These are phyloP conservation scores for Desoria tigrina DNA, from an alignment of 2,888 invertebrate genomes.

Conservation along the genomic window DNA sequence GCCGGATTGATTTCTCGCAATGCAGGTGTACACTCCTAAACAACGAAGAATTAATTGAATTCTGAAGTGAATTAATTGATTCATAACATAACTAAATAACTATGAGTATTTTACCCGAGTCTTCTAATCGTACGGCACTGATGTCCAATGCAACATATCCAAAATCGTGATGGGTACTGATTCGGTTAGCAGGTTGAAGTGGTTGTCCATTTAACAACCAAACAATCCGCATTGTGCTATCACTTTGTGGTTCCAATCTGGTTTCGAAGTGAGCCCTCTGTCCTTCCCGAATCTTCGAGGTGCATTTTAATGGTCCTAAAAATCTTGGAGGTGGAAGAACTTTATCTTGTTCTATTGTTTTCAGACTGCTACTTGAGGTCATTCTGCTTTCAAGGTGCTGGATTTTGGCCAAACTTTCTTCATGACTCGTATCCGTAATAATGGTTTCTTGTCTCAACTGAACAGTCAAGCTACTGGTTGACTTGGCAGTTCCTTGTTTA, in stretches of 20 bases:
- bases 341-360: conserved; percentile 31
- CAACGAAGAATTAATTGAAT: no score
- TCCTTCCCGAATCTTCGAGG: conserved; percentile 89
- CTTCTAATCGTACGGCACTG: conserved; percentile 84
- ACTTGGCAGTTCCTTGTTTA: conserved; percentile 79
- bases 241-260: conserved; percentile 54
- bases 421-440: conserved; percentile 82
- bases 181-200: conserved; percentile 71
- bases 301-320: conserved; percentile 84
- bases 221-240: conserved; percentile 65
- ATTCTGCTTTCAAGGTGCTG: conserved; percentile 70
- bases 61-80: no score
- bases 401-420: conserved; percentile 86
- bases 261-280: conserved; percentile 89
- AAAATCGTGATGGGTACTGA: conserved; percentile 93
- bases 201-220: conserved; percentile 96
- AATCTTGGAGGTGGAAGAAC: conserved; percentile 70
- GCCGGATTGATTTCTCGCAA: conserved; percentile 64
- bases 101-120: no score
- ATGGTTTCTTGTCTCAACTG: conserved; percentile 78
- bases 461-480: conserved; percentile 78
- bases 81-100: no score
- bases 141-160: conserved; percentile 96
- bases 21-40: conserved; percentile 76
- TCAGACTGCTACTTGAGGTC: neutral